Conservation (phyloP, 2,113 vertebrate genomes). For the Alexandromys fortis region DNA sequence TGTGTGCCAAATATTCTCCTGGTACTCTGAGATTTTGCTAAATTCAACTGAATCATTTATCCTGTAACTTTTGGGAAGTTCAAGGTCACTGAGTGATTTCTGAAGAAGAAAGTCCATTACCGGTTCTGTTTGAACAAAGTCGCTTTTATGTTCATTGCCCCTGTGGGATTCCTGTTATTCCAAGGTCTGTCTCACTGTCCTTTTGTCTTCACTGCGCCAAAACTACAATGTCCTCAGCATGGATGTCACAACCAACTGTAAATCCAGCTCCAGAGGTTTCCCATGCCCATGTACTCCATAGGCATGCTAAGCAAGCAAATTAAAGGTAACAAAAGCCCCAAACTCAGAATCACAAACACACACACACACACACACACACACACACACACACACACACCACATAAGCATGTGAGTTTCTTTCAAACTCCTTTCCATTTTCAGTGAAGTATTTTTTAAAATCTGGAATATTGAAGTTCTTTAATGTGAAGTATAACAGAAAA, state of each 20-base stretch:
- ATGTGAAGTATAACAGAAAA: background rate
- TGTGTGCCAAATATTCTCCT: background rate
- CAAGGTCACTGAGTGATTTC: background rate
- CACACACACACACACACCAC: background rate
- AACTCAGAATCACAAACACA: background rate
- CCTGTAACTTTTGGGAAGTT: background rate
- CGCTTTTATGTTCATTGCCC: background rate
- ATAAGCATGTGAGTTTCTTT: background rate
- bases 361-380: background rate
- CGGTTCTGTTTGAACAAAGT: background rate
- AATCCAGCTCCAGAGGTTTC: too few relatives aligned
- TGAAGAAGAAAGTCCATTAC: background rate
- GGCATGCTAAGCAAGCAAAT: background rate
- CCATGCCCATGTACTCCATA: background rate
- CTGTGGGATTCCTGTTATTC: background rate
- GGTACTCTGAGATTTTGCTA: background rate
- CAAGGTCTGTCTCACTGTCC: background rate
- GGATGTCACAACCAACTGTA: background rate
- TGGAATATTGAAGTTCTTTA: background rate
- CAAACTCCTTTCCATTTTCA: background rate
- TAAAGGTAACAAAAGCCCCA: background rate
- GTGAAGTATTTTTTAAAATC: background rate
- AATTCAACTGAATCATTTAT: slow-evolving; percentile 14
- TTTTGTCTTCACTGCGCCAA: background rate
- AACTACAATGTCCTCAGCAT: background rate